Evolutionary conservation across 2,888 invertebrate species (phyloP), one percentile per base, ranked within the genome.

Genomic region (Dichetophora obliterata): DNA sequence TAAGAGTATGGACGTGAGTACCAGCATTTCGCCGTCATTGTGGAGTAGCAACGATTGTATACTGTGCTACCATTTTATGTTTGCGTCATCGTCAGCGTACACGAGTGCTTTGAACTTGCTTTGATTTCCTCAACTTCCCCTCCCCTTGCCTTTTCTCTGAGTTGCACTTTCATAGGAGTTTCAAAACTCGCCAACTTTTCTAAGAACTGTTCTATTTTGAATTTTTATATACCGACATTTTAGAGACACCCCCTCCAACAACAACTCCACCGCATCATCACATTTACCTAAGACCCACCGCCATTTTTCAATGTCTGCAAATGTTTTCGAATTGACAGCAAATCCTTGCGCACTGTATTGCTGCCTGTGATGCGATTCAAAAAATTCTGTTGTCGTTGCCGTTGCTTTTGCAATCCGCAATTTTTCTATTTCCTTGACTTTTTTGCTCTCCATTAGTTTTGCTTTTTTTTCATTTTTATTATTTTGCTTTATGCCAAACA

Each of bases 31-130:
- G 48, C 11, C 43, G 14, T 43, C 43, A 43, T 43, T 43, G 43
- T 43, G 14, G 43, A 43, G 43, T 14, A 43, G 43, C 43, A 43
- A 43, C 14, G 43, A 11, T 43, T 43, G 43, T 43, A 11, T 2
- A 4, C 27, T 16, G n/a, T n/a, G 22, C 48, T 16, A 22, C 24
- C 50, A 24, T 24, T 16, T 48, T 24, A 5, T 27, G 11, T 31
- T 31, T 27, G 3, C 8, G 11, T 57, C 19, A 34, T 65, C 31
- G 31, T 31, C 74, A 74, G 19, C n/a, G 22, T 22, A 22, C 24
- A 8, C 9, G 50, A 75, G 74, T 65, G 31, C 74, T 59, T 75
- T 37, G 74, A 75, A 75, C 66, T 63, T 65, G n/a, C 48, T 68
- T 68, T n/a, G 0, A 11, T 11, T 43, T 9, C 24, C 68, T 2